These are phyloP conservation scores for Gadus chalcogrammus DNA, from an alignment of 2,113 vertebrate species.

Conservation along the genomic window DNA sequence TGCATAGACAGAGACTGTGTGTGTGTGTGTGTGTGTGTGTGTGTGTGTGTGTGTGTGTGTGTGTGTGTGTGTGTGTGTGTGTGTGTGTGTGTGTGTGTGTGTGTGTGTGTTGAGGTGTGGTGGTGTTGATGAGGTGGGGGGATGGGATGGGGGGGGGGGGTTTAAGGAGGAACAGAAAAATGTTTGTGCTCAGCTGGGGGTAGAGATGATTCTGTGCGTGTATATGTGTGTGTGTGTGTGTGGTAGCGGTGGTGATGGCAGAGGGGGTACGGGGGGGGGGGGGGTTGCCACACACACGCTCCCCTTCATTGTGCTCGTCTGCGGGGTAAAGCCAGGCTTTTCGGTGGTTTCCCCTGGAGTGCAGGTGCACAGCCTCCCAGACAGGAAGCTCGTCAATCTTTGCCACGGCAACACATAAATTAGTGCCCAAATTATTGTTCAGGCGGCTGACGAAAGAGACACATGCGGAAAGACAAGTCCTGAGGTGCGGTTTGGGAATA, in stretches of 20 bases:
- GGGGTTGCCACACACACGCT: conserved; percentile 53
- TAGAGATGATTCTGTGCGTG: conserved; percentile 15
- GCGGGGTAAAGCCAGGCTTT: conserved; percentile 65
- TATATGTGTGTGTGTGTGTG: not conserved
- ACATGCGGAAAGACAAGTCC: conserved; percentile 57
- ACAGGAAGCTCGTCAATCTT: conserved; percentile 74
- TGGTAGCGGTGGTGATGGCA: conserved; percentile 35
- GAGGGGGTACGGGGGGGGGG: conserved; percentile 32
- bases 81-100: no score
- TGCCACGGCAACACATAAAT: conserved; percentile 71
- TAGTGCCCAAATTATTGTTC: conserved; percentile 70
- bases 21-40: no score
- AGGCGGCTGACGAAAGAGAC: conserved; percentile 41
- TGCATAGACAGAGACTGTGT: no score
- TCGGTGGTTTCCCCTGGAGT: conserved; percentile 67
- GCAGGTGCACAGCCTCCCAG: conserved; percentile 56
- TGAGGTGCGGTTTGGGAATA: conserved; percentile 55
- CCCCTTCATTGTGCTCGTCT: conserved; percentile 61
- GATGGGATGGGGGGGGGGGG: no score
- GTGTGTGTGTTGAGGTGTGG: no score
- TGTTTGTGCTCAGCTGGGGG: conserved; percentile 8
- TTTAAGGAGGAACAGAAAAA: no score
- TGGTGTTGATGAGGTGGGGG: no score
- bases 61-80: no score
- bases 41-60: no score